phyloP scores from a whole-genome alignment of 2,888 invertebrate species.

The Pocota personata region DNA sequence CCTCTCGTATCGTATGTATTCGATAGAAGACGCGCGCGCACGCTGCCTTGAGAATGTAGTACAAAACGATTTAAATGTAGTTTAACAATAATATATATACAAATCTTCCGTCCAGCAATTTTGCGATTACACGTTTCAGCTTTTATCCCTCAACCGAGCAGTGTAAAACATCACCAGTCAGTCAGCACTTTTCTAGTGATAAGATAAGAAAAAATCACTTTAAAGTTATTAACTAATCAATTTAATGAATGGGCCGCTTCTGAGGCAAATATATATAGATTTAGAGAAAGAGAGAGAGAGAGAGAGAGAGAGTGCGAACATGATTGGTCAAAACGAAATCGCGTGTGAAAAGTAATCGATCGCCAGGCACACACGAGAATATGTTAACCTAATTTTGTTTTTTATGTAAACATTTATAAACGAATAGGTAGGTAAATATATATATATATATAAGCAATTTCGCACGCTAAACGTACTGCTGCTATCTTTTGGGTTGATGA shows the following conservation, averaged over 20 bases:
- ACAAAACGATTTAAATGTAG: constrained; percentile 20
- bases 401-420: constrained; percentile 5
- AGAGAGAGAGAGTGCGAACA: not conserved
- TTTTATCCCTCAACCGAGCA: not conserved
- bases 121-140: constrained; percentile 14
- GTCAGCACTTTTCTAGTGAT: constrained; percentile 28
- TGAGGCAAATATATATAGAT: not conserved
- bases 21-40: constrained; percentile 1
- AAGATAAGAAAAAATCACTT: constrained; percentile 43
- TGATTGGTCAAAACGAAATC: constrained; percentile 12
- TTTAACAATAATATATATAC: not conserved
- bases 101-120: not conserved
- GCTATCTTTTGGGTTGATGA: not conserved
- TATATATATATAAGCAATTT: not conserved
- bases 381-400: constrained; percentile 32
- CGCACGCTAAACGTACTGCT: not conserved
- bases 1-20: not conserved
- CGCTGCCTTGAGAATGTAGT: constrained; percentile 34
- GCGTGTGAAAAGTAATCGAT: constrained; percentile 11
- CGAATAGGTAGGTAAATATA: not conserved
- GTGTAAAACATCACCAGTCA: not conserved
- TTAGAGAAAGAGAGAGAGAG: not conserved
- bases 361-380: constrained; percentile 1
- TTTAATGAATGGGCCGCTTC: constrained; percentile 53
- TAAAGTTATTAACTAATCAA: constrained; percentile 38